Base-by-base conservation (phyloP, 2,113 vertebrate genomes). In the Tachuris rubrigastra region DNA sequence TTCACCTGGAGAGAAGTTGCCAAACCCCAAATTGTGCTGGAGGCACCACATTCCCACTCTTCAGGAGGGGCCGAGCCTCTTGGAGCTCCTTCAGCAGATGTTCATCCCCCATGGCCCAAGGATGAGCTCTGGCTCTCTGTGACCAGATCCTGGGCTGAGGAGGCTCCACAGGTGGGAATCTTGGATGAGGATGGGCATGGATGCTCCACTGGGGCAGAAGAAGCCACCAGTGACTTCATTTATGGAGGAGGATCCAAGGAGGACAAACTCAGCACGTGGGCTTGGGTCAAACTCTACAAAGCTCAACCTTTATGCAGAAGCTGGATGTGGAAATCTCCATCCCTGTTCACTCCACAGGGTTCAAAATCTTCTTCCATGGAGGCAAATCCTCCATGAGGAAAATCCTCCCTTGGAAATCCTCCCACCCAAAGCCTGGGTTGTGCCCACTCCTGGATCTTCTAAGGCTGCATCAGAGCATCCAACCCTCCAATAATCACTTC, bases 131-230 rank as follows among this genome's bases (percentile, higher is more conserved):
- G 17, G 30, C 33, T 79, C 8, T 0, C 46, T 2, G 0, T 3
- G n/a, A 23, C 17, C 3, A 2, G 15, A 28, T 25, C n/a, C n/a
- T 10, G 50, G 37, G n/a, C 46, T 47, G 14, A 52, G 58, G 9
- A 39, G 21, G 27, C 24, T 87, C 27, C 55, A 69, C 15, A 35
- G 8, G 1, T 1, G 2, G 22, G 1, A 8, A 69, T 10, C 1
- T 8, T 16, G 81, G 44, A 6, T 35, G 49, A 73, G 23, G 77
- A 73, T n/a, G 28, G 30, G 30, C 30, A 18, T 2, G 12, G 65
- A 52, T 49, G 59, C 18, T 72, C 20, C 28, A 5, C 23, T 14
- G 65, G 35, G 41, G 47, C 14, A 56, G 65, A 35, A 71, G 74
- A 41, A 74, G 24, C 69, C 50, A 58, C 68, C 73, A 68, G 56